Evolutionary conservation across 2,888 invertebrate species (phyloP).

Genomic region (Merodon equestris): DNA sequence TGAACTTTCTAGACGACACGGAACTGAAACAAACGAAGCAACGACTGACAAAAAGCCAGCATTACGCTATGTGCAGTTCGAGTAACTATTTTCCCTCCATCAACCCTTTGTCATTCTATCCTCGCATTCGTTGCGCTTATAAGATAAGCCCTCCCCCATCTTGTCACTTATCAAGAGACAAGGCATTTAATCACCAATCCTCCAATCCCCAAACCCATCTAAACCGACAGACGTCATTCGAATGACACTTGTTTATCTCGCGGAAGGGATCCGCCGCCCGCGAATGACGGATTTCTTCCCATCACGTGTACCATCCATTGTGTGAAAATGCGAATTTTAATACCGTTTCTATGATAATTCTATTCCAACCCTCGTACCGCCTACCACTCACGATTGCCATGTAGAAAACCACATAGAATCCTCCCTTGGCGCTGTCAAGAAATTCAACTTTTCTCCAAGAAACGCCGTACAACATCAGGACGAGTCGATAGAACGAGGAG

Average conservation of each 20-base stretch:
- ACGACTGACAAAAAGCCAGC: constrained; percentile 49
- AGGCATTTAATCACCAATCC: constrained; percentile 64
- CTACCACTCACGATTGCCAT: constrained; percentile 15
- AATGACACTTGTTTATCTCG: constrained; percentile 62
- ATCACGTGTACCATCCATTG: not conserved
- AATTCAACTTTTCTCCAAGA: constrained; percentile 56
- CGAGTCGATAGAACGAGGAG: not conserved
- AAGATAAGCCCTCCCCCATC: constrained; percentile 5
- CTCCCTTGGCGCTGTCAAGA: constrained; percentile 57
- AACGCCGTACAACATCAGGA: constrained; percentile 8
- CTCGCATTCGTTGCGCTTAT: constrained; percentile 6
- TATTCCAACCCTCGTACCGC: constrained; percentile 19
- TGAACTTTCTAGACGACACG: constrained; percentile 39
- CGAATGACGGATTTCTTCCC: constrained; percentile 2
- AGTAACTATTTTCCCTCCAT: constrained; percentile 33
- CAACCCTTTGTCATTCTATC: constrained; percentile 35
- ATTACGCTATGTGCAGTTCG: constrained; percentile 44
- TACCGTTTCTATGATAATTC: constrained; percentile 55
- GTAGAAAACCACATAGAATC: constrained; percentile 48
- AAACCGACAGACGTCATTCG: constrained; percentile 61
- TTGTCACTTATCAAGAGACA: constrained; percentile 29
- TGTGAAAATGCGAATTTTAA: constrained; percentile 45
- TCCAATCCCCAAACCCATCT: constrained; percentile 19
- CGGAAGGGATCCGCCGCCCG: no score
- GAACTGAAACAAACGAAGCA: constrained; percentile 4